Conservation (phyloP, 2,888 invertebrate species). For the Cylindroiulus punctatus region DNA sequence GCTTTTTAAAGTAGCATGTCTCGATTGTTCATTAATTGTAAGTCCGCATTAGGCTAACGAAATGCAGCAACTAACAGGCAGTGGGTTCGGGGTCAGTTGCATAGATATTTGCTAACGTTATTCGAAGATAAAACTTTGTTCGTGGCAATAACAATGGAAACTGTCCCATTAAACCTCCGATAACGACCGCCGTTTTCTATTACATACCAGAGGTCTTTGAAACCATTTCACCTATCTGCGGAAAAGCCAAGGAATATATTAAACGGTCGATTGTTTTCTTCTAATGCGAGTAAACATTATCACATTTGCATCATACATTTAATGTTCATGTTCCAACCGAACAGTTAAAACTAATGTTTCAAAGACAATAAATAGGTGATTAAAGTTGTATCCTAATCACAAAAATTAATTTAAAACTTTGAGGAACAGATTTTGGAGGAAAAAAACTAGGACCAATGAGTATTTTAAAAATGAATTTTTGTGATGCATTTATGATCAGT, state of each 20-base stretch:
- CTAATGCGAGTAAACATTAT: too few relatives aligned
- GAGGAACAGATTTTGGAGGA: too few relatives aligned
- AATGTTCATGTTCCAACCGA: too few relatives aligned
- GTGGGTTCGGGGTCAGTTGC: not conserved
- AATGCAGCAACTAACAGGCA: not conserved
- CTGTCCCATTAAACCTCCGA: not conserved
- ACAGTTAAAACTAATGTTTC: too few relatives aligned
- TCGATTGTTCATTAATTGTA: not conserved
- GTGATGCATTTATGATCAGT: too few relatives aligned
- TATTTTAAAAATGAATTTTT: too few relatives aligned
- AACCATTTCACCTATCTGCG: not conserved
- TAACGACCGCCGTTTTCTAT: not conserved
- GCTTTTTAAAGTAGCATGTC: not conserved
- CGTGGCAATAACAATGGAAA: not conserved
- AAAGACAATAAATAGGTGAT: too few relatives aligned
- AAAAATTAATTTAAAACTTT: too few relatives aligned
- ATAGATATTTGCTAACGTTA: conserved; percentile 7
- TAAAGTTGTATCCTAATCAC: too few relatives aligned
- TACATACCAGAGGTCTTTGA: not conserved
- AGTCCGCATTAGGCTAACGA: not conserved
- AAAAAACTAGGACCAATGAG: too few relatives aligned
- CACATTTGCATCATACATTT: too few relatives aligned
- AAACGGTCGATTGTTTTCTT: not conserved
- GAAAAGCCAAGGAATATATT: not conserved
- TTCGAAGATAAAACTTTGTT: not conserved